phyloP scores from a whole-genome alignment of 2,113 vertebrate species.

The Psammodynastes pulverulentus region DNA sequence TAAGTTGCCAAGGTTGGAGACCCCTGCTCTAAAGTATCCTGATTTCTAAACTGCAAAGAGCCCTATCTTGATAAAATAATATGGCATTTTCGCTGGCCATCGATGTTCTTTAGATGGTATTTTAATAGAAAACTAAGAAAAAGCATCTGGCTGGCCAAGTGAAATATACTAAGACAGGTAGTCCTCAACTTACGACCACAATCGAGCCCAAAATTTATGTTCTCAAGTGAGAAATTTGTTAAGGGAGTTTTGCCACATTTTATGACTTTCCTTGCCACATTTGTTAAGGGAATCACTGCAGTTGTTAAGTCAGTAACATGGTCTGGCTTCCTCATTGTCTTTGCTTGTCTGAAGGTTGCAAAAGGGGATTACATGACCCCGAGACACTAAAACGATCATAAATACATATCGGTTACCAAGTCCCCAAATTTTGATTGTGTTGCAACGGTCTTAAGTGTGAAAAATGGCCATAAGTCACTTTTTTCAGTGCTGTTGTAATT shows the following conservation, averaged over 20 bases:
- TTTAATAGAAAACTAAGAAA: constrained; percentile 36
- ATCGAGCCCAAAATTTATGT: neutral
- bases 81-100: accelerated
- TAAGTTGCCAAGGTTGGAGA: too few relatives aligned
- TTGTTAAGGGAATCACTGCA: neutral
- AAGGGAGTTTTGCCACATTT: neutral
- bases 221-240: neutral
- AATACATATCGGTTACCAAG: neutral
- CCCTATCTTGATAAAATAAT: neutral
- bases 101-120: constrained; percentile 19
- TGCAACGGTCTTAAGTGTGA: neutral
- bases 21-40: too few relatives aligned
- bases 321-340: neutral
- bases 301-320: neutral
- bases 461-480: neutral
- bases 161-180: constrained; percentile 32
- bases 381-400: neutral
- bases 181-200: neutral
- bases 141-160: constrained; percentile 18
- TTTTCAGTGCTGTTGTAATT: neutral
- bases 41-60: neutral
- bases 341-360: neutral
- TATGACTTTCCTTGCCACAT: neutral
- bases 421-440: neutral
- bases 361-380: neutral